Percentiles rank a stretch among this genome's conserved stretches.
These are phyloP conservation scores for Patella vulgata DNA, from an alignment of 1,140 invertebrate species.

Conservation along the genomic window DNA sequence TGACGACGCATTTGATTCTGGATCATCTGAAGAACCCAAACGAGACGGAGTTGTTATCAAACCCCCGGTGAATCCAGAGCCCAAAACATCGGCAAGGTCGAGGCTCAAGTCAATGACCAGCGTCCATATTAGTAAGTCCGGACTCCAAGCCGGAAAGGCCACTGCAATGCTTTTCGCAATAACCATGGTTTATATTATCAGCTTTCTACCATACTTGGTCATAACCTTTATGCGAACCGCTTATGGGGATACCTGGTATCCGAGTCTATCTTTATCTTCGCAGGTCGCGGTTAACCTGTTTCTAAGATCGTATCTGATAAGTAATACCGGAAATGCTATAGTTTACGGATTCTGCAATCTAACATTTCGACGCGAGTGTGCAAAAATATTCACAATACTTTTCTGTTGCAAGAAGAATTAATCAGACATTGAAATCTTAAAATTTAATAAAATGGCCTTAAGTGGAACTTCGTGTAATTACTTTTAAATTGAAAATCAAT, in stretches of 20 bases:
- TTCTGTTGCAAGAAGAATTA: too few species aligned
- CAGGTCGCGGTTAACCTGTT: too few species aligned
- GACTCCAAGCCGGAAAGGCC: conserved; percentile 29
- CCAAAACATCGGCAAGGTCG: background rate
- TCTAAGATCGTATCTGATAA: conserved; percentile 40
- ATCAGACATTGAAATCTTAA: too few species aligned
- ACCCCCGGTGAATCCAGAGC: background rate
- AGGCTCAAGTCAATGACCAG: background rate
- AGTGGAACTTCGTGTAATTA: too few species aligned
- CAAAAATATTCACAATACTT: too few species aligned
- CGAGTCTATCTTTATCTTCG: too few species aligned
- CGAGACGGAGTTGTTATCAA: background rate
- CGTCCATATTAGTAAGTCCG: conserved; percentile 13
- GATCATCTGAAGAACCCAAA: background rate
- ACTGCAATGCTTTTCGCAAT: conserved; percentile 34
- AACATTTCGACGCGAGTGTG: conserved; percentile 39
- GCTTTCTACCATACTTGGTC: conserved; percentile 29
- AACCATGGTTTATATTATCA: conserved; percentile 32
- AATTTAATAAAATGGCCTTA: too few species aligned
- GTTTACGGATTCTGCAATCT: conserved; percentile 49
- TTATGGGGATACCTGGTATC: background rate
- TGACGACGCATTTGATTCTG: background rate
- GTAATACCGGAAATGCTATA: conserved; percentile 49
- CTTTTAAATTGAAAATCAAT: too few species aligned
- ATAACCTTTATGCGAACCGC: conserved; percentile 25